Evolutionary conservation across 1,140 invertebrate genomes (phyloP), one percentile per base, ranked within the genome.

Genomic region (Zaprionus kolodkinae): DNA sequence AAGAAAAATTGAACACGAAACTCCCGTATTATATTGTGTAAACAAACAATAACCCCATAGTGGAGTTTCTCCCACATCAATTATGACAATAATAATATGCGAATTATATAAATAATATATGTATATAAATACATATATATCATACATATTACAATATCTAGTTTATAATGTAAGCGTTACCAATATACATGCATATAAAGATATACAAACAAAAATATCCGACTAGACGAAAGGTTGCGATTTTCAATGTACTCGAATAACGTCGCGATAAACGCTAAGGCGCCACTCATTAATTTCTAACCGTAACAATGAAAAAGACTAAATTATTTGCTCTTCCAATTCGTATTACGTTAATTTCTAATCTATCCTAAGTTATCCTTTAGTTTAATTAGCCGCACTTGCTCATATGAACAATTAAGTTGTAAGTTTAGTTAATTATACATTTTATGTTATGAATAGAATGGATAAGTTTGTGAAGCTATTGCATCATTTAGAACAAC

Each of bases 61-160:
- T 71, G 84, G 84, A 89, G 84, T 80, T 84, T 88, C 60, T 88
- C 85, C 84, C 85, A 81, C 84, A 88, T 88, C 78, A 89, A 84
- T 88, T 84, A 84, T 88, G 84, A 88, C 84, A 88, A 88, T 88
- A 88, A 88, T 84, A 89, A 87, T 86, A 86, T 87, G 81, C 80
- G 79, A 65, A 75, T 50, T 85, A 64, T n/a, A 63, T 40, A 15
- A 45, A 45, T 9, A n/a, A 15, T 15, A 45, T 45, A 15, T 45
- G 40, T 45, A 50, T 45, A 38, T 27, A 50, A 43, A 63, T 43
- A 70, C 33, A 54, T 45, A 55, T 55, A 55, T 45, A 60, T 40
- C 33, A 54, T 45, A 55, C 54, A 55, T 25, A 60, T 40, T 25
- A 43, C 45, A 21, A 86, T 86, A 82, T 85, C 74, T 78, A 85